Base-by-base conservation (phyloP, 1,140 invertebrate genomes). In the Leguminivora glycinivorella region DNA sequence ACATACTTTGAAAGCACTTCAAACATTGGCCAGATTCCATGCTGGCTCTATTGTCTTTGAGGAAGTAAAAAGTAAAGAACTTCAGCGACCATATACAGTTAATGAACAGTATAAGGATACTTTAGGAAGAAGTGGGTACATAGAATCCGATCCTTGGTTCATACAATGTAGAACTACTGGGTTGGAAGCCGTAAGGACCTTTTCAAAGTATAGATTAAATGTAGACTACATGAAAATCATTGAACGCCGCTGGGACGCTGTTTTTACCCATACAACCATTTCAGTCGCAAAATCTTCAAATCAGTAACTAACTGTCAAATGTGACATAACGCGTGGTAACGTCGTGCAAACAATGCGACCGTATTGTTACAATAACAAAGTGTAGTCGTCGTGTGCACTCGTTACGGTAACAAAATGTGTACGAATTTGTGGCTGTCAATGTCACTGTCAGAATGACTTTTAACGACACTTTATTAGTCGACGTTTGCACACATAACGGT, bases 1-100 rank as follows among this genome's bases (percentile, higher is more conserved):
- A 1, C 89, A 92, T 56, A 88, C 76, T 14, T 43, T 84, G n/a
- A 79, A 84, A 67, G 87, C 89, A 2, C 73, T 92, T 34, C 73
- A 79, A 43, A 83, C 86, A 24, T 71, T 92, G 22, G 84, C 87
- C 0, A 80, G 83, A 67, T 88, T 90, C 58, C 89, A 92, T 58
- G 85, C 84, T 4, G 78, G 81, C 40, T 81, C 85, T n/a, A 83
- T 90, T 25, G 78, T 89, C 60, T 87, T 75, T 66, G 90, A 92
- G 76, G 83, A 87, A 66, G 80, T 76, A 43, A 87, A 78, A 73
- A 80, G 68, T 4, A 78, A 76, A 63, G 66, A 71, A 34, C 40
- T 81, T 25, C 22, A 76, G 24, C 70, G 72, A n/a, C 7, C 63
- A 4, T 90, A 84, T 60, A 70, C 34, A 6, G 70, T 91, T 52